phyloP scores from a whole-genome alignment of 2,888 invertebrate genomes.

The Pseudococcus longispinus region DNA sequence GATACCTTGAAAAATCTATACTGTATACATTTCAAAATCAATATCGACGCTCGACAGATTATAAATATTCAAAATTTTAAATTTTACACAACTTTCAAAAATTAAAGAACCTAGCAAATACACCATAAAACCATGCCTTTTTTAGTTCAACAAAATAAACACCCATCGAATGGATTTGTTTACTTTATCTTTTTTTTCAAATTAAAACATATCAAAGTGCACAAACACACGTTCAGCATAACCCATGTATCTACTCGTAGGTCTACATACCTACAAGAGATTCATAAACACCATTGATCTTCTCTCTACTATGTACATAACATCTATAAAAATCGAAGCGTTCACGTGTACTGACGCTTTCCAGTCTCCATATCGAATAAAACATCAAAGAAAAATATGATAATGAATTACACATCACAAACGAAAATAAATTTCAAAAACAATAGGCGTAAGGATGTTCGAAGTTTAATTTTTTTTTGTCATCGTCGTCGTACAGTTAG shows the following conservation, averaged over 20 bases:
- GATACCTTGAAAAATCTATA: too few relatives aligned
- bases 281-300: neutral
- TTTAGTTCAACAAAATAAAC: too few relatives aligned
- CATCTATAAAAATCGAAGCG: neutral
- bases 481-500: neutral
- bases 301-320: neutral
- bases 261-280: neutral
- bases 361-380: neutral
- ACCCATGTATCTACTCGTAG: neutral
- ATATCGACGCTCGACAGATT: too few relatives aligned
- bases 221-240: neutral
- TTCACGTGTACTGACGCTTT: neutral
- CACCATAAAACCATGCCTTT: too few relatives aligned
- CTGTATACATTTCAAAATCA: too few relatives aligned
- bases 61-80: neutral
- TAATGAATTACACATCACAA: conserved; percentile 33
- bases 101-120: neutral
- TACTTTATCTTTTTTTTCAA: neutral
- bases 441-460: conserved; percentile 1
- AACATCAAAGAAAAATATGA: conserved; percentile 41
- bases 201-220: neutral
- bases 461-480: neutral
- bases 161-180: neutral
- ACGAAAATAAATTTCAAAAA: conserved; percentile 36
- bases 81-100: neutral